Base-by-base conservation (phyloP, 1,140 invertebrate species). In the Carposina sasakii region DNA sequence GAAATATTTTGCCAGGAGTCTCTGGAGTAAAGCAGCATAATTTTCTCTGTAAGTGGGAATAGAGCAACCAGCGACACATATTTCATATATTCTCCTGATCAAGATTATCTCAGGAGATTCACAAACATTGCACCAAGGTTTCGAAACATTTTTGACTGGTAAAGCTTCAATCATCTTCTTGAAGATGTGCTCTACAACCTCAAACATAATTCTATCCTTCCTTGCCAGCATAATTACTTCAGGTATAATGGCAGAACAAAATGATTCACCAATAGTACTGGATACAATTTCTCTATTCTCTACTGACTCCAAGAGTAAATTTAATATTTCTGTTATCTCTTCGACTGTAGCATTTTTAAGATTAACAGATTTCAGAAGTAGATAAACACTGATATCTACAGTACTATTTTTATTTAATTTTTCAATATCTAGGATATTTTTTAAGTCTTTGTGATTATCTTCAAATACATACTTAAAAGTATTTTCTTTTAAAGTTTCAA, bases 91-190 rank as follows among this genome's bases (percentile, higher is more conserved):
- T 48, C 67, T 64, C 41, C 71, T 67, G 0, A 76, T 50, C 8
- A 83, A 54, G 37, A 79, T 60, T 10, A 55, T 70, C 48, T 74
- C 67, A 21, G 64, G 20, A 20, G 54, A 60, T 37, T 62, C 64
- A 41, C 76, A 68, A 17, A 85, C 49, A 58, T 83, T 75, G 49
- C 75, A 82, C 85, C 85, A 85, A 13, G 77, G 71, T 47, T 76
- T 76, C 30, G 65, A 37, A 13, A 81, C 41, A 26, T 57, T 51
- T 12, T 54, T 60, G 17, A 68, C 22, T 43, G 68, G 57, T 24
- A 79, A 57, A 36, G 81, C 63, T 45, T 81, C 68, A 57, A 79
- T 75, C 4, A 85, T 66, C 54, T 60, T 71, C 1, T 54, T 59
- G 44, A 85, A 81, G 20, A 84, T 72, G 48, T 74, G 81, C 40